phyloP scores from a whole-genome alignment of 2,113 vertebrate species.

The Anser brachyrhynchus region DNA sequence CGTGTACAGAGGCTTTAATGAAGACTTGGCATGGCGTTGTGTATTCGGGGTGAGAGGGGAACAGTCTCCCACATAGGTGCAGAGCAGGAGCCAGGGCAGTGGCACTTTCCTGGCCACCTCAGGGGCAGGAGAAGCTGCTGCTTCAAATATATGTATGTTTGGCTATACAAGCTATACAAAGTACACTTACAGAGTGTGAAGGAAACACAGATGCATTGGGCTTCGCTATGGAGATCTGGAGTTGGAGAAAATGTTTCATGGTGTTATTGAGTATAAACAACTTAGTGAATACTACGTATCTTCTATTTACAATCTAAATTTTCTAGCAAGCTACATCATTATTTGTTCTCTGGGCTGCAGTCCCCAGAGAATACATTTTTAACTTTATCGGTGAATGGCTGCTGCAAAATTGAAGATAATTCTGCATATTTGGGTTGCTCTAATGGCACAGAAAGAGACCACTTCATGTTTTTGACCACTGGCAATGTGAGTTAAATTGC shows the following conservation, averaged over 20 bases:
- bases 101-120: rapidly evolving
- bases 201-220: background rate
- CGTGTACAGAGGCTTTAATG: background rate
- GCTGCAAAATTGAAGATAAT: background rate
- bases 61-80: rapidly evolving
- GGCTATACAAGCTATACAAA: background rate
- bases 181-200: background rate
- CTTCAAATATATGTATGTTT: background rate
- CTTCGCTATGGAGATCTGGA: background rate
- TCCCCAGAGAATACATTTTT: background rate
- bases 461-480: background rate
- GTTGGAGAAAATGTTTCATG: background rate
- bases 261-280: background rate
- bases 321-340: background rate
- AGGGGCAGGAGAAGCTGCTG: background rate
- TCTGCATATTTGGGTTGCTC: background rate
- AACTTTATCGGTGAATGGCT: background rate
- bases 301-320: background rate
- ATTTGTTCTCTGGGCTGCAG: background rate
- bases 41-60: background rate
- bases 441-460: background rate
- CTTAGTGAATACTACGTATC: background rate
- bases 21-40: rapidly evolving
- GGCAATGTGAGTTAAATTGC: background rate
- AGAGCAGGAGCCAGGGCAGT: background rate